phyloP scores from a whole-genome alignment of 2,113 vertebrate genomes.

The Thymallus thymallus region DNA sequence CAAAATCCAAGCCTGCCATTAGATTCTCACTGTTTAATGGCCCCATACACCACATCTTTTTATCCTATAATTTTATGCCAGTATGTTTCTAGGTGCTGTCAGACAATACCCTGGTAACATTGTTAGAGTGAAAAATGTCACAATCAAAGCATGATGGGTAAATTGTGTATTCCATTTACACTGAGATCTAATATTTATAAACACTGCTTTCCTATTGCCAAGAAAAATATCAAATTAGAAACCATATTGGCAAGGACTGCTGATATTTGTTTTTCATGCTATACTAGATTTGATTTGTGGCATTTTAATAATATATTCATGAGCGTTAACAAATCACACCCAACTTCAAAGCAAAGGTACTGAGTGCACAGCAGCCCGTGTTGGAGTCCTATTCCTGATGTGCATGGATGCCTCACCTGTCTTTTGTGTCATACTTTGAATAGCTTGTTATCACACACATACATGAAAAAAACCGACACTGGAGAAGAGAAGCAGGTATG shows the following conservation, averaged over 20 bases:
- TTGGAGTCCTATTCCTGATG: constrained; percentile 22
- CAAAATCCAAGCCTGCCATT: constrained; percentile 15
- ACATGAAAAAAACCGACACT: too few species aligned
- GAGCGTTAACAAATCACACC: constrained; percentile 14
- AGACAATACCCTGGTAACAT: constrained; percentile 32
- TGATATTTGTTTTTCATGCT: constrained; percentile 41
- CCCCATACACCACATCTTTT: constrained; percentile 9
- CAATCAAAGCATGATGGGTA: constrained; percentile 8
- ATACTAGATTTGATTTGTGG: constrained; percentile 44
- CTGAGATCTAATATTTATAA: constrained; percentile 19
- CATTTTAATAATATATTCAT: constrained; percentile 51
- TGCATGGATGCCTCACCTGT: not conserved
- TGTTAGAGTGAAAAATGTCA: constrained; percentile 23
- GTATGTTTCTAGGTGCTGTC: constrained; percentile 16
- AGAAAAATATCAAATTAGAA: constrained; percentile 47
- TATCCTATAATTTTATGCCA: constrained; percentile 20
- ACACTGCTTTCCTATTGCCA: constrained; percentile 25
- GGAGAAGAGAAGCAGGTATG: too few species aligned
- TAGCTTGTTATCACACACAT: too few species aligned
- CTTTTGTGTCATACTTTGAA: too few species aligned
- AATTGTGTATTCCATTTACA: not conserved
- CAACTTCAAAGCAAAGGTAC: constrained; percentile 8
- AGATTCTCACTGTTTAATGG: constrained; percentile 22
- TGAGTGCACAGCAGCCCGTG: constrained; percentile 22
- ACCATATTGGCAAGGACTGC: constrained; percentile 16